A percentile compares a stretch with the other conserved stretches of the same genome.
phyloP scores from a whole-genome alignment of 23 tunicate genomes.

The Oikopleura dioica region DNA sequence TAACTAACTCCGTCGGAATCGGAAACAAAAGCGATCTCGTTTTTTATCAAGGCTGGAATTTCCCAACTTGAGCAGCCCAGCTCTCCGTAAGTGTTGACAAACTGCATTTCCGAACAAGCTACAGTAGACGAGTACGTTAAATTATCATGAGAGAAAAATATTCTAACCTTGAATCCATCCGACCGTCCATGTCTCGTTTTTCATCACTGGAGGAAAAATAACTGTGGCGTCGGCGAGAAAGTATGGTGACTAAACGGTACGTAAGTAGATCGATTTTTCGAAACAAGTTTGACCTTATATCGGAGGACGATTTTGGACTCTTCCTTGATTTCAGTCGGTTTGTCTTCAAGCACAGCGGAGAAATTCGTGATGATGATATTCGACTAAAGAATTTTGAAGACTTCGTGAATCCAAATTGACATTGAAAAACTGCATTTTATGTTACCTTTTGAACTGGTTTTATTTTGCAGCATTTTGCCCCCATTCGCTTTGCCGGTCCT shows the following conservation, averaged over 20 bases:
- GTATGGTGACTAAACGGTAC: slow-evolving; percentile 45
- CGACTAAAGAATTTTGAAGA: too few relatives aligned
- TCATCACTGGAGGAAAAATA: slow-evolving; percentile 71
- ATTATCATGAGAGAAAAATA: too few relatives aligned
- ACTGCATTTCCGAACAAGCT: slow-evolving; percentile 92
- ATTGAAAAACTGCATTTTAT: too few relatives aligned
- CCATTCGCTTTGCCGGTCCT: too few relatives aligned
- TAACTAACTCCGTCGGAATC: slow-evolving; percentile 98
- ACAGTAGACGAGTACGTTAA: too few relatives aligned
- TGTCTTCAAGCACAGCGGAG: not conserved
- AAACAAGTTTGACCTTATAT: too few relatives aligned
- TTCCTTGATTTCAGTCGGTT: not conserved
- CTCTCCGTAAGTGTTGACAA: slow-evolving; percentile 77
- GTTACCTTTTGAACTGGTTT: too few relatives aligned
- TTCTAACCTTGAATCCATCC: slow-evolving; percentile 99
- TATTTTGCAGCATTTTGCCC: too few relatives aligned
- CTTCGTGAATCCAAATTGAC: too few relatives aligned
- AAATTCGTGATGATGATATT: not conserved
- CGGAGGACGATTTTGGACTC: not conserved
- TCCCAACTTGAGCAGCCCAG: slow-evolving; percentile 99
- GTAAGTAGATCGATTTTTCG: too few relatives aligned
- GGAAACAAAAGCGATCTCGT: slow-evolving; percentile 62
- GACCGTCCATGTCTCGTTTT: slow-evolving; percentile 96
- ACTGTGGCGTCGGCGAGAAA: slow-evolving; percentile 82
- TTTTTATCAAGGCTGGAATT: slow-evolving; percentile 78